Evolutionary conservation across 2,797 vertebrate species (phyloP).

Genomic region (Hyperoplus immaculatus): DNA sequence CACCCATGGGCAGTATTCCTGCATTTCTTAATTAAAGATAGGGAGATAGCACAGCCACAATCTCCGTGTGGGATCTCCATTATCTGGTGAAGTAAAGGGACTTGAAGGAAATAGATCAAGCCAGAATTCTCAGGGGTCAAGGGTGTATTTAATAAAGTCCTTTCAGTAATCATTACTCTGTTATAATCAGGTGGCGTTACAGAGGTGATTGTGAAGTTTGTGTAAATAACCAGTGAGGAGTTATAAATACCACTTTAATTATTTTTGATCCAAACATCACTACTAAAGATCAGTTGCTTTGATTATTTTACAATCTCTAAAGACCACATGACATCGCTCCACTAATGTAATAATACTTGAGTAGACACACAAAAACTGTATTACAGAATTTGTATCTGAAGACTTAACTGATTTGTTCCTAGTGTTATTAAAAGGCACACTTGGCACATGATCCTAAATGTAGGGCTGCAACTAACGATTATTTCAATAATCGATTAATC

Average conservation of each 20-base stretch:
- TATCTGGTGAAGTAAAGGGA: conserved; percentile 70
- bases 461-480: too few species aligned
- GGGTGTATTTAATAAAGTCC: conserved; percentile 79
- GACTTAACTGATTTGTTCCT: background rate
- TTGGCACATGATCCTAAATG: background rate
- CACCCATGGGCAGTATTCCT: conserved; percentile 69
- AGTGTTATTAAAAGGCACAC: background rate
- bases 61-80: conserved; percentile 69
- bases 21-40: conserved; percentile 89
- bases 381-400: too few species aligned
- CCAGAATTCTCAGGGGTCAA: conserved; percentile 75
- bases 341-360: background rate
- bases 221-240: conserved; percentile 21
- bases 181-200: conserved; percentile 43
- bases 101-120: conserved; percentile 73
- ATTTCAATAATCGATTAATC: too few species aligned
- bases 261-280: background rate
- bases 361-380: background rate
- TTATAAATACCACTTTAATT: conserved; percentile 12
- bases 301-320: background rate
- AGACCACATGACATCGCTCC: background rate
- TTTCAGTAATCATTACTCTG: conserved; percentile 55
- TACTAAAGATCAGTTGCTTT: background rate
- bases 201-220: conserved; percentile 33
- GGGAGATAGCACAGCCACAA: conserved; percentile 74